phyloP scores from a whole-genome alignment of 1,140 invertebrate species.

The Aplysia californica region DNA sequence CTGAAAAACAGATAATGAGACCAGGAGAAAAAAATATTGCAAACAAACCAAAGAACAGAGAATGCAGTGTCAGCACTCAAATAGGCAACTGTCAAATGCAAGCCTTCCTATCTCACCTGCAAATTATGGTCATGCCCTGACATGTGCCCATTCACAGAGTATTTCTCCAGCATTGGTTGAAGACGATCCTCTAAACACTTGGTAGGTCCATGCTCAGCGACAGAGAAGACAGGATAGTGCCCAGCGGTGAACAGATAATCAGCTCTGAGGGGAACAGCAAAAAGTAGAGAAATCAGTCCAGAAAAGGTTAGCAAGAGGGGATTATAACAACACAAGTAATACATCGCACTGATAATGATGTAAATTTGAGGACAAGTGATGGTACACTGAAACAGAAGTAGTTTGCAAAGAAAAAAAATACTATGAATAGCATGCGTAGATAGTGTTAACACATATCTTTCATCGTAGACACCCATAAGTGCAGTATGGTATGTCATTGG shows the following conservation, averaged over 20 bases:
- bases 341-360: too few species aligned
- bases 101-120: slow-evolving; percentile 56
- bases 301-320: too few species aligned
- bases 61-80: too few species aligned
- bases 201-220: slow-evolving; percentile 69
- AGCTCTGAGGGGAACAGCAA: slow-evolving; percentile 61
- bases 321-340: too few species aligned
- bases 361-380: neutral
- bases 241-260: slow-evolving; percentile 71
- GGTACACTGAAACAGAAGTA: neutral
- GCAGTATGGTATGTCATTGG: too few species aligned
- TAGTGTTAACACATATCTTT: too few species aligned
- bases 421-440: too few species aligned
- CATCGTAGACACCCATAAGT: too few species aligned
- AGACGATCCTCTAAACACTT: slow-evolving; percentile 66
- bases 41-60: too few species aligned
- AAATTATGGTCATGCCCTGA: slow-evolving; percentile 71
- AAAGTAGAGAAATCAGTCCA: too few species aligned
- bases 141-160: slow-evolving; percentile 69
- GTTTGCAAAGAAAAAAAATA: neutral
- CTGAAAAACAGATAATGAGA: too few species aligned
- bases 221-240: slow-evolving; percentile 72
- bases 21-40: too few species aligned
- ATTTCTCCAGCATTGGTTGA: slow-evolving; percentile 67
- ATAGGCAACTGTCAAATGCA: neutral